Base-by-base conservation (phyloP, 2,797 vertebrate genomes). In the Sciaenops ocellatus region DNA sequence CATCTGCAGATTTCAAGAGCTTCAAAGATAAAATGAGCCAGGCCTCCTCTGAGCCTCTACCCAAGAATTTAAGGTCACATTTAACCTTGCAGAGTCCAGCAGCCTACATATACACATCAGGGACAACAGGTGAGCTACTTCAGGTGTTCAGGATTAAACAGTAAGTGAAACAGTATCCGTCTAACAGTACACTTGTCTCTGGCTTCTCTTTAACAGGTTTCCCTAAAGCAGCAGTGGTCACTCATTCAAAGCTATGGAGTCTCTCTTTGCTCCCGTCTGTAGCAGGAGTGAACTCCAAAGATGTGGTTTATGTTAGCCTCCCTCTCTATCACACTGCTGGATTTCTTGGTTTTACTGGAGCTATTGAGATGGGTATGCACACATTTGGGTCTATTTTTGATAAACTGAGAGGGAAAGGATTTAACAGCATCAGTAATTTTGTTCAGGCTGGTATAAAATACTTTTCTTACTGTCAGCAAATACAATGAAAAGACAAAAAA, bases 51-150 rank as follows among this genome's bases (percentile, higher is more conserved):
- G 94, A 95, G 22, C 88, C 95, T 3, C 69, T 93, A 22, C 87
- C 95, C 0, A 85, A 86, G 50, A 93, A 95, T 0, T 89, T 96
- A 78, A 93, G 95, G 72, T 93, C 95, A 6, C 87, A 93, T 68
- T 8, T 95, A 50, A 96, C 90, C 9, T 69, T 91, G 48, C 63
- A 73, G 73, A 94, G 87, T 62, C 91, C 95, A 28, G 95, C 94
- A 6, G 24, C 93, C 55, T 97, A 96, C 76, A 96, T 98, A 52
- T 98, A 96, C 89, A 98, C 97, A 28, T 98, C 97, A n/a, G 97
- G 97, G 57, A 98, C 97, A 48, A 97, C 97, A 94, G 97, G 97
- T 97, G 90, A 84, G 13, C 16, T n/a, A 1, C 42, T 59, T 41
- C 24, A 30, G 44, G 6, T 26, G 46, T 44, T 47, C 13, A 44